These are phyloP conservation scores for Coranthus polyacanthus DNA, from an alignment of 2,797 vertebrate species.

Conservation along the genomic window DNA sequence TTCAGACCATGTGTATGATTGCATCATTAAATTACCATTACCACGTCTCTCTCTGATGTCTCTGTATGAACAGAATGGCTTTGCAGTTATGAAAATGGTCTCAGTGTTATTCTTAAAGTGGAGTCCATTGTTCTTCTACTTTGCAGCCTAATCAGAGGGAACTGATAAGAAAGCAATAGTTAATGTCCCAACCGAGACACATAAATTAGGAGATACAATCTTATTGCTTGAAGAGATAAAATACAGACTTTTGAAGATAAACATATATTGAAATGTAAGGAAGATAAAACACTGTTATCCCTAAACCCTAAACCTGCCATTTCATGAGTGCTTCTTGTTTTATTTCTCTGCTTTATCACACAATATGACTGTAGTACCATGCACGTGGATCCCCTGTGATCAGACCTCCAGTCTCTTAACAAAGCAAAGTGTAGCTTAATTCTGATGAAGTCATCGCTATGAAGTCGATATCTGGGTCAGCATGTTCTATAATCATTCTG, in stretches of 20 bases:
- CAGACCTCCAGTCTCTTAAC: slow-evolving; percentile 27
- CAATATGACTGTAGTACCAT: neutral
- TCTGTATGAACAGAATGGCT: slow-evolving; percentile 2
- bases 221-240: neutral
- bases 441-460: slow-evolving; percentile 76
- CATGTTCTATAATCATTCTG: slow-evolving; percentile 52
- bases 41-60: neutral
- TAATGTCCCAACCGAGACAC: neutral
- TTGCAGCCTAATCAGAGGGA: neutral
- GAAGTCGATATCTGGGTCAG: slow-evolving; percentile 78
- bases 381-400: neutral
- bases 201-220: slow-evolving; percentile 8
- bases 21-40: slow-evolving; percentile 1
- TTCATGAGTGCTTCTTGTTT: neutral
- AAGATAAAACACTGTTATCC: neutral
- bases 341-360: neutral
- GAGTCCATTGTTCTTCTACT: neutral
- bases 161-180: slow-evolving; percentile 11
- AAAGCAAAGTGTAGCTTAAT: slow-evolving; percentile 26
- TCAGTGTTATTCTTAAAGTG: neutral
- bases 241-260: neutral
- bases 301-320: neutral
- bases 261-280: neutral
- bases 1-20: slow-evolving; percentile 13
- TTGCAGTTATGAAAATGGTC: slow-evolving; percentile 10